Base-by-base conservation (phyloP, 2,797 vertebrate genomes). In the Mastacembelus armatus region DNA sequence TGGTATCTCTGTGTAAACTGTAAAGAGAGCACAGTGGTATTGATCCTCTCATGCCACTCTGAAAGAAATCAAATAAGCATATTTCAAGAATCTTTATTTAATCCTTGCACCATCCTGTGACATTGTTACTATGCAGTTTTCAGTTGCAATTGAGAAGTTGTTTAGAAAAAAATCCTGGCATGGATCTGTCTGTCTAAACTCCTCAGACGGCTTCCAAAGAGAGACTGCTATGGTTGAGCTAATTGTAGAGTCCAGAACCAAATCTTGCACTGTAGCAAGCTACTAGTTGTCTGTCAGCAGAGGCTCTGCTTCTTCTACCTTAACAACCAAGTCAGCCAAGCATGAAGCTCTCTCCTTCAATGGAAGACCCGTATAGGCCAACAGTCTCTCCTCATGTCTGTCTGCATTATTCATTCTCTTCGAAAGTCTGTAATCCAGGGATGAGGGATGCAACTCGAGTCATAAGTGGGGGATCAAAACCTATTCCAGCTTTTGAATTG, bases 171-270 rank as follows among this genome's bases (percentile, higher is more conserved):
- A 16, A 39, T 50, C 43, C 65, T 77, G 82, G 80, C 78, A 52
- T 44, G 21, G 44, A 51, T 82, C 32, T 59, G 64, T 65, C 56
- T 83, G 77, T 84, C 80, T 80, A 83, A 89, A 40, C 84, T 75
- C 74, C 77, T 40, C 73, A 85, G 71, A 83, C 78, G 5, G 59
- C 79, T 85, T 87, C 83, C 78, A 78, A 61, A 54, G 70, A 84
- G 85, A 87, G 78, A 87, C 86, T 84, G 72, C 78, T 77, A 90
- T 86, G 88, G 88, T 89, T 86, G 83, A 89, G 80, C 86, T 91
- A 87, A 92, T 91, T 89, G 91, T 88, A 87, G 73, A 78, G 74
- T 82, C 86, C 88, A 89, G 85, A 88, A 89, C 86, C 87, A 81
- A 86, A 89, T 87, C 71, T 90, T 60, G 71, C 65, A 66, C 74